Evolutionary conservation across 2,113 vertebrate genomes (phyloP).

Genomic region (Aphyosemion australe): DNA sequence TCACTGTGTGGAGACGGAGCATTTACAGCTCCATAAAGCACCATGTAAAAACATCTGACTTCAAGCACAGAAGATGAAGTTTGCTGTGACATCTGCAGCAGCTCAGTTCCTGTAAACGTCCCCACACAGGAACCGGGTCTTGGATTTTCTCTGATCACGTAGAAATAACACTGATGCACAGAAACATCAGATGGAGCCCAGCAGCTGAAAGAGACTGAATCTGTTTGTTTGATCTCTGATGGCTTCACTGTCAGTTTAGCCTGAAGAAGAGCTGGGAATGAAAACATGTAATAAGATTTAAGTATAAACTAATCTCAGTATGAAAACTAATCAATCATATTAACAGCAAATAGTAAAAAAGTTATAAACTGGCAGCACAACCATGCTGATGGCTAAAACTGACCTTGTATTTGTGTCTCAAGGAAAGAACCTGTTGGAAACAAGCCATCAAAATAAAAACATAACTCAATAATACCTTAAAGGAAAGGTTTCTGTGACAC

Average conservation of each 20-base stretch:
- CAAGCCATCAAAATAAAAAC: rapidly evolving
- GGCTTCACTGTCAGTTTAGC: conserved; percentile 5
- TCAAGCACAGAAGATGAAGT: conserved; percentile 11
- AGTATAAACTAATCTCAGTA: too few species aligned
- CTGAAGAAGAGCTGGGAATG: conserved; percentile 3
- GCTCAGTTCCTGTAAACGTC: conserved; percentile 23
- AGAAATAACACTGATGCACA: conserved; percentile 17
- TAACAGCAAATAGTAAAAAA: too few species aligned
- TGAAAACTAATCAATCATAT: too few species aligned
- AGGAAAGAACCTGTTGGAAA: conserved; percentile 22
- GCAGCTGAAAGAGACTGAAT: conserved; percentile 30
- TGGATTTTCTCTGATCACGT: background rate
- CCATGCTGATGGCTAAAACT: background rate
- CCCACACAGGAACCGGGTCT: rapidly evolving
- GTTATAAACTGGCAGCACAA: background rate
- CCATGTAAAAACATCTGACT: conserved; percentile 16
- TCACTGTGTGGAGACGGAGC: background rate
- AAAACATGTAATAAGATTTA: too few species aligned
- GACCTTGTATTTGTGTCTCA: conserved; percentile 29
- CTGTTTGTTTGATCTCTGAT: background rate
- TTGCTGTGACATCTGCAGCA: background rate
- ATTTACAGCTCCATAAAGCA: background rate
- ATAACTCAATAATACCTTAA: background rate
- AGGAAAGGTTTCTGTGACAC: too few species aligned
- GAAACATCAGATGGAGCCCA: conserved; percentile 1